Percentiles rank a stretch among this genome's conserved stretches.
Conservation (phyloP, 2,888 invertebrate species). For the Erebia aethiops region DNA sequence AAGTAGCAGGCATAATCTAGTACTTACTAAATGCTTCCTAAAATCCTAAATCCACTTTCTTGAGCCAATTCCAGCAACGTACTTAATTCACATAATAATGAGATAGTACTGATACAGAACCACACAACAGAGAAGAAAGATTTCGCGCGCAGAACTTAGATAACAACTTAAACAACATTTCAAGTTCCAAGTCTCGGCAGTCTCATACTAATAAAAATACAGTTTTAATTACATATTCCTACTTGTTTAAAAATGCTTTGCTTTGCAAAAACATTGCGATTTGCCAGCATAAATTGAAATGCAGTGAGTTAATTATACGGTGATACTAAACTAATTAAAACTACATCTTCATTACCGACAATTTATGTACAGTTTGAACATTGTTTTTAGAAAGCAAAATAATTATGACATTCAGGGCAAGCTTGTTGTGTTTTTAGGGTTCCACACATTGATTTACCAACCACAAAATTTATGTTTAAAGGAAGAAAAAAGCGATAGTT, state of each 20-base stretch:
- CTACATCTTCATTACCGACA: slow-evolving; percentile 31
- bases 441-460: slow-evolving; percentile 7
- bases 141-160: too few relatives aligned
- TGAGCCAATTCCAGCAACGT: not conserved
- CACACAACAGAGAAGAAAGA: not conserved
- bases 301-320: slow-evolving; percentile 26
- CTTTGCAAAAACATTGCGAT: slow-evolving; percentile 8
- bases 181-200: not conserved
- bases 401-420: slow-evolving; percentile 55
- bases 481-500: too few relatives aligned
- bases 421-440: slow-evolving; percentile 53
- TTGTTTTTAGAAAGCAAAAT: slow-evolving; percentile 45
- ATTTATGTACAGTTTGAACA: slow-evolving; percentile 27
- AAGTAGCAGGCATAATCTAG: too few relatives aligned
- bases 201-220: slow-evolving; percentile 17
- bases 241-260: slow-evolving; percentile 11
- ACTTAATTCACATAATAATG: not conserved
- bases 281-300: slow-evolving; percentile 11
- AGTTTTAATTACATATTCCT: slow-evolving; percentile 17
- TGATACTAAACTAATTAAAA: slow-evolving; percentile 31
- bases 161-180: too few relatives aligned
- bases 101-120: not conserved
- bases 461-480: not conserved
- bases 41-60: too few relatives aligned
- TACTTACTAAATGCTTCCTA: too few relatives aligned